Percentiles rank a stretch among this genome's conserved stretches.
Evolutionary conservation across 2,797 vertebrate genomes (phyloP).

Genomic region (Mormyrops boulengeri): DNA sequence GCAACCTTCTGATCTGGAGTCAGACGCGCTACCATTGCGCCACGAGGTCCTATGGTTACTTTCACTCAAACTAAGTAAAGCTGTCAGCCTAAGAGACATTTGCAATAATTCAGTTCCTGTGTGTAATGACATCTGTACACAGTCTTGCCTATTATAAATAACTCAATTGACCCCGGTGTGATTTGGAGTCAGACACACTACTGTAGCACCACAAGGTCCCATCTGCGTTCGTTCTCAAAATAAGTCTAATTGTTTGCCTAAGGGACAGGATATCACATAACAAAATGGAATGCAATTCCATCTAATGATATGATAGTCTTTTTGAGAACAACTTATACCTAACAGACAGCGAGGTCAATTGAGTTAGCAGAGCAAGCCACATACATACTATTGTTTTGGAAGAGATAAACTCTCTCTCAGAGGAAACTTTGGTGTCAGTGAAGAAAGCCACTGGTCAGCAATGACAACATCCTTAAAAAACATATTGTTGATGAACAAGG

Average conservation of each 20-base stretch:
- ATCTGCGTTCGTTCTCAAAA: background rate
- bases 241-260: background rate
- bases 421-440: background rate
- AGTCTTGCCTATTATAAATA: background rate
- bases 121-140: too few relatives aligned
- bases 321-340: background rate
- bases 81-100: too few relatives aligned
- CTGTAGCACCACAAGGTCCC: too few relatives aligned
- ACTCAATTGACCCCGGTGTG: too few relatives aligned
- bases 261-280: background rate
- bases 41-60: fast-evolving
- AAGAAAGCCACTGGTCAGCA: background rate
- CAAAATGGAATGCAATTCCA: background rate
- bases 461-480: background rate
- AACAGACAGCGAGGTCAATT: background rate
- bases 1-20: background rate
- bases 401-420: background rate
- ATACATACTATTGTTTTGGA: background rate
- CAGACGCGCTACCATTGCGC: background rate
- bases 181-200: too few relatives aligned
- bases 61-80: too few relatives aligned
- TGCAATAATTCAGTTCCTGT: too few relatives aligned
- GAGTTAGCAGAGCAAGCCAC: background rate
- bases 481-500: background rate
- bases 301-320: background rate